Evolutionary conservation across 1,140 invertebrate genomes (phyloP).

Genomic region (Meloidogyne chitwoodi): DNA sequence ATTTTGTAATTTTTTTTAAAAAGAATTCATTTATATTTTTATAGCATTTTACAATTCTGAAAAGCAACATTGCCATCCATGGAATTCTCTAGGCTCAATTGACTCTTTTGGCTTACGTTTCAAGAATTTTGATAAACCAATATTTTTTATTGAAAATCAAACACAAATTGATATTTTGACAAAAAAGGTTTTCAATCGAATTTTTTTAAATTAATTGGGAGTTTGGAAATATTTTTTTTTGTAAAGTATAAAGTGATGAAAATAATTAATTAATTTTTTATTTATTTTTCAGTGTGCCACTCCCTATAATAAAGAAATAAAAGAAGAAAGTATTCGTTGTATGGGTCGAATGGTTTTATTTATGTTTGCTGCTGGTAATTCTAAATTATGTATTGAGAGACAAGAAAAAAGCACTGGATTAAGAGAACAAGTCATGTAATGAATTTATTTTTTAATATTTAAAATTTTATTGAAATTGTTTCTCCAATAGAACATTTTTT

Average conservation of each 20-base stretch:
- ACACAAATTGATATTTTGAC: constrained; percentile 27
- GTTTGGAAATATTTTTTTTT: no score
- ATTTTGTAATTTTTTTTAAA: constrained; percentile 32
- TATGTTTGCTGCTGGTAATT: constrained; percentile 41
- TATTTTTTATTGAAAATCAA: constrained; percentile 26
- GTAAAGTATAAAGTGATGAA: no score
- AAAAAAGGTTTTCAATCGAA: constrained; percentile 11
- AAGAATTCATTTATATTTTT: constrained; percentile 5
- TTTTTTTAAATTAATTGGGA: not conserved
- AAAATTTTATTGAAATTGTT: not conserved
- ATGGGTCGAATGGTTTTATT: constrained; percentile 38
- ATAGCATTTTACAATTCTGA: constrained; percentile 21
- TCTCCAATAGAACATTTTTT: no score
- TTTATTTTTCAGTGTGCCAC: constrained; percentile 23
- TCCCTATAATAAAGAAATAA: constrained; percentile 26
- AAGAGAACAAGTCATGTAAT: not conserved
- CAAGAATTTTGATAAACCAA: constrained; percentile 26
- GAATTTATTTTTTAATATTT: not conserved
- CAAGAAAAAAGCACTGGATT: constrained; percentile 13
- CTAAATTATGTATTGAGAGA: constrained; percentile 36
- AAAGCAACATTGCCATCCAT: constrained; percentile 12
- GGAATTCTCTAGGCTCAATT: constrained; percentile 26
- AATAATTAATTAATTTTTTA: not conserved
- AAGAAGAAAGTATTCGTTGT: constrained; percentile 17
- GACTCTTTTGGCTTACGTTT: constrained; percentile 23